A percentile compares a stretch with the other conserved stretches of the same genome.
These are phyloP conservation scores for Gymnarchus niloticus DNA, from an alignment of 2,113 vertebrate species.

Conservation along the genomic window DNA sequence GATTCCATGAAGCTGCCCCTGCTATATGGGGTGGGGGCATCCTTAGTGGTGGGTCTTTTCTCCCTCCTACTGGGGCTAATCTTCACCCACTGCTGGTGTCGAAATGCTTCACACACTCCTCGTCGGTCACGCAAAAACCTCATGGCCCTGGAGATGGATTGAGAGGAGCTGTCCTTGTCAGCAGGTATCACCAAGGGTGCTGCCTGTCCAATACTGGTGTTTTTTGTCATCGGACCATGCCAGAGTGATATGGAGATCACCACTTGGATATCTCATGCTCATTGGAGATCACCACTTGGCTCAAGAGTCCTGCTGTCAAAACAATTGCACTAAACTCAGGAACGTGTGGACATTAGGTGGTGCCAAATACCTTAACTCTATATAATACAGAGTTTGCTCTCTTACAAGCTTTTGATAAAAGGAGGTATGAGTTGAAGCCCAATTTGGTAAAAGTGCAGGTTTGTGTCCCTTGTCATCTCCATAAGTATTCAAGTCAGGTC, in stretches of 20 bases:
- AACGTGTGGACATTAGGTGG: background rate
- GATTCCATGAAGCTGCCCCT: constrained; percentile 87
- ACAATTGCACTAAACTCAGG: background rate
- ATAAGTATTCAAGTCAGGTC: background rate
- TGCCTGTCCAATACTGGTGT: background rate
- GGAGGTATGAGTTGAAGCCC: background rate
- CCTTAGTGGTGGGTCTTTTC: constrained; percentile 75
- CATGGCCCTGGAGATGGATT: constrained; percentile 92
- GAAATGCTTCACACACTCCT: constrained; percentile 73
- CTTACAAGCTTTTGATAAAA: background rate
- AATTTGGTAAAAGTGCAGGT: background rate
- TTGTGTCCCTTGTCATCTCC: background rate
- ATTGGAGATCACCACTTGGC: no score
- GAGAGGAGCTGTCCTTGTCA: constrained; percentile 37
- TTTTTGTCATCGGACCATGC: background rate
- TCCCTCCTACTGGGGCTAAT: constrained; percentile 88
- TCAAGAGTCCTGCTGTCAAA: background rate
- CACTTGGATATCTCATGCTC: no score
- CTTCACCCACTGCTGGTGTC: constrained; percentile 83
- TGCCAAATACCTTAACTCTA: background rate
- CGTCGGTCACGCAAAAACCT: constrained; percentile 73
- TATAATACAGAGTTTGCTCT: background rate
- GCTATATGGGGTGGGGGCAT: constrained; percentile 76
- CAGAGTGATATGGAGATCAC: background rate
- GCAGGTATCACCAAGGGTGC: background rate